A percentile compares a stretch with the other conserved stretches of the same genome.
These are phyloP conservation scores for Bombus sylvicola DNA, from an alignment of 1,140 invertebrate species.

Conservation along the genomic window DNA sequence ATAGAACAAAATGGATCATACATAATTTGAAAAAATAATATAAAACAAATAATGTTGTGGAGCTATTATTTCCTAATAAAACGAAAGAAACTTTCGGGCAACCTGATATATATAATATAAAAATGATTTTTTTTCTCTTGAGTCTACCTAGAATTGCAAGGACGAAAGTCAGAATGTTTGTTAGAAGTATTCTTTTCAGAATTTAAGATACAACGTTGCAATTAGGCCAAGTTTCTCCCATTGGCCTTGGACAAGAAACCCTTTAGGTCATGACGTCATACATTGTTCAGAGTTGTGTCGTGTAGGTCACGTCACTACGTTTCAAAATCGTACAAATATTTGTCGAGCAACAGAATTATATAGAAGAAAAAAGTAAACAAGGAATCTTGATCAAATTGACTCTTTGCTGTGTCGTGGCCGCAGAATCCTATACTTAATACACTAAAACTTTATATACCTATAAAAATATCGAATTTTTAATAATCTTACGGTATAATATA, in stretches of 20 bases:
- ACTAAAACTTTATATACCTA: too few species aligned
- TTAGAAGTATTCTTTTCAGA: background rate
- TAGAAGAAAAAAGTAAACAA: background rate
- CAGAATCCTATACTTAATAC: too few species aligned
- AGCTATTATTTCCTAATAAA: too few species aligned
- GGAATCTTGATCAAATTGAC: too few species aligned
- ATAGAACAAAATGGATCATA: too few species aligned
- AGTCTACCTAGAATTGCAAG: background rate
- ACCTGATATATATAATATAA: background rate
- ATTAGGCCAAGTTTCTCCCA: constrained; percentile 49
- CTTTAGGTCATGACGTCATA: constrained; percentile 37
- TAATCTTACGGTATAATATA: too few species aligned
- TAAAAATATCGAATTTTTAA: too few species aligned
- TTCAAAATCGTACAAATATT: background rate
- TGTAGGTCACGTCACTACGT: background rate
- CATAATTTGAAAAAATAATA: too few species aligned
- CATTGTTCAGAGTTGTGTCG: background rate
- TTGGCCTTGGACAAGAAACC: constrained; percentile 48
- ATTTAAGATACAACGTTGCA: constrained; percentile 36
- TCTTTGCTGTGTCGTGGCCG: too few species aligned
- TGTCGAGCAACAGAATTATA: background rate
- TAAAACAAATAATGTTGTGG: too few species aligned
- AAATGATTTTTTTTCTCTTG: background rate
- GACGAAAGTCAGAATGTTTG: background rate
- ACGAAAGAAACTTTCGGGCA: too few species aligned